Conservation (phyloP, 2,797 vertebrate genomes). For the Sebastes kiyomatsui region DNA sequence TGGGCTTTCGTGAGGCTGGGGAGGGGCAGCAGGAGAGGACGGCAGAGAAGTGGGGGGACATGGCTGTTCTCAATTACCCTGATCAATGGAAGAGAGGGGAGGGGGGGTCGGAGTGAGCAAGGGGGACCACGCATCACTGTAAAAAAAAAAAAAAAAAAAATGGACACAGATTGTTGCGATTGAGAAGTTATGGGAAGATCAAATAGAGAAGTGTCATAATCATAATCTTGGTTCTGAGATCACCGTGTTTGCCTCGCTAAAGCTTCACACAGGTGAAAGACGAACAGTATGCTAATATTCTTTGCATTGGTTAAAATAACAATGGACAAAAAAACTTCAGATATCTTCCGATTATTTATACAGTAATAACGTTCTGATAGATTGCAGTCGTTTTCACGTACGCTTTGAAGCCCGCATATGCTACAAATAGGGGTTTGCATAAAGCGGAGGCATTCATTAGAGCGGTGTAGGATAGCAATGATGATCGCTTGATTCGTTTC, state of each 20-base stretch:
- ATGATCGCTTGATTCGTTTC: constrained; percentile 58
- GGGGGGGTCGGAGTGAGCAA: constrained; percentile 22
- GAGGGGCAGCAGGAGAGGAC: constrained; percentile 49
- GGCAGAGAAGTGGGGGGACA: constrained; percentile 45
- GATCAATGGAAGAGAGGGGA: constrained; percentile 72
- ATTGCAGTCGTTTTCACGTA: background rate
- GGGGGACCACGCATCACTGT: constrained; percentile 22
- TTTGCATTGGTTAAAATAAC: background rate
- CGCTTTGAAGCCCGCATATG: constrained; percentile 4
- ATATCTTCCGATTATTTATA: background rate
- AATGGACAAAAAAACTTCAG: background rate
- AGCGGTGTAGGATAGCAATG: constrained; percentile 11
- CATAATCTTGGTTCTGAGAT: background rate
- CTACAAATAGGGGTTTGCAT: constrained; percentile 11
- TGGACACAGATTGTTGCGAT: constrained; percentile 32
- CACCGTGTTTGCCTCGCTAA: background rate
- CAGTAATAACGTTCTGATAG: constrained; percentile 1
- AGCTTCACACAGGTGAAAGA: background rate
- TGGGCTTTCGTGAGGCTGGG: constrained; percentile 68
- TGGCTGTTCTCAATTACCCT: constrained; percentile 92
- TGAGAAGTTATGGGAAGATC: constrained; percentile 5
- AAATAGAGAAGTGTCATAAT: background rate
- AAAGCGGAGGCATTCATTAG: constrained; percentile 38
- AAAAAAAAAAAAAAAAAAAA: constrained; percentile 13
- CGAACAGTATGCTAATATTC: background rate